phyloP scores from a whole-genome alignment of 1,140 invertebrate species.

The Sycophaga agraensis region DNA sequence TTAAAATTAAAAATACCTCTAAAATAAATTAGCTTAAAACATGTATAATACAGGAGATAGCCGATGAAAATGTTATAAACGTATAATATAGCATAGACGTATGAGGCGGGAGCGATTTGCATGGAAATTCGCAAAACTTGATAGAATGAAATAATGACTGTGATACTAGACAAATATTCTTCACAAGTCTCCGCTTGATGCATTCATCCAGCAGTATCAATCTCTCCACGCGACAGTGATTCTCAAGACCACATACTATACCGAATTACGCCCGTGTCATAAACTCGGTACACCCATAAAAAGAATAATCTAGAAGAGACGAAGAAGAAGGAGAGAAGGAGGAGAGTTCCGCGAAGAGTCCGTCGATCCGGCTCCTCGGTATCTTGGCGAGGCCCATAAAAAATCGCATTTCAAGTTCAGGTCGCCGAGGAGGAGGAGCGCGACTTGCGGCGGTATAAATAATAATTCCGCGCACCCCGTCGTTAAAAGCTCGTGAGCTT shows the following conservation, averaged over 20 bases:
- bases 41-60: too few species aligned
- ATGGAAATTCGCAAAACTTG: too few species aligned
- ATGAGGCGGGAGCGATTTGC: too few species aligned
- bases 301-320: not conserved
- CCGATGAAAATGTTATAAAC: too few species aligned
- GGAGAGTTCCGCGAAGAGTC: too few species aligned
- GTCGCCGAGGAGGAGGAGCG: not conserved
- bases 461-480: constrained; percentile 17
- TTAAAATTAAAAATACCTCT: too few species aligned
- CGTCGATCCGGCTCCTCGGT: not conserved
- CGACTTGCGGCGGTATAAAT: not conserved
- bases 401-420: constrained; percentile 6
- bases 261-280: not conserved
- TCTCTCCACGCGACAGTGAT: not conserved
- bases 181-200: not conserved
- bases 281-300: not conserved
- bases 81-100: too few species aligned
- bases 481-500: constrained; percentile 29
- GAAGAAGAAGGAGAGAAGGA: not conserved
- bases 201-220: not conserved
- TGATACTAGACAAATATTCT: too few species aligned
- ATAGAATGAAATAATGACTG: too few species aligned
- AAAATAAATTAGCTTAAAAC: too few species aligned
- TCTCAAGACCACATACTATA: not conserved
- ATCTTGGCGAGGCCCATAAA: constrained; percentile 2